Conservation (phyloP, 2,888 invertebrate genomes). For the Branchipolynoe longqiensis region DNA sequence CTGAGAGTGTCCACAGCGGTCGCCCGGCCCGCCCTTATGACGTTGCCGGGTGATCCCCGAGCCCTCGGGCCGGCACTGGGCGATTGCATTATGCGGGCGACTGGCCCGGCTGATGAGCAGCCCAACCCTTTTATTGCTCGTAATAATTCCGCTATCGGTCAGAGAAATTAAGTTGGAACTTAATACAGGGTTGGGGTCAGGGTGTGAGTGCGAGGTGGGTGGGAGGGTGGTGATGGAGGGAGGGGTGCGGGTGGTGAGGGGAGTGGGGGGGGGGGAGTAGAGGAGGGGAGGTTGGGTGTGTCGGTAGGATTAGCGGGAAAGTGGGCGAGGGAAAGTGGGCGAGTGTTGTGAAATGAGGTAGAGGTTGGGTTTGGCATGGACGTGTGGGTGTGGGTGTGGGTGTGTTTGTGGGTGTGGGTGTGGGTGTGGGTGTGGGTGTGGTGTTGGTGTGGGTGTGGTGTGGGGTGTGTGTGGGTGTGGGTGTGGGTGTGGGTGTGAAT, state of each 20-base stretch:
- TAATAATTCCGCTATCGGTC: constrained; percentile 45
- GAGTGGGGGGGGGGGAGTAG: background rate
- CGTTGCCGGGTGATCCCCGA: constrained; percentile 29
- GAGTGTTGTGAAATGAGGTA: too few species aligned
- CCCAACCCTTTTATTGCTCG: constrained; percentile 21
- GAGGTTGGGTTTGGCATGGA: too few species aligned
- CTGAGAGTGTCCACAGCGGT: background rate
- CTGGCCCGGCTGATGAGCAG: background rate
- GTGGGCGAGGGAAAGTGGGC: too few species aligned
- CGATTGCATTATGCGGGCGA: constrained; percentile 29
- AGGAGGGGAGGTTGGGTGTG: background rate
- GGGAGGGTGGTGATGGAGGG: background rate
- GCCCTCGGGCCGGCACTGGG: background rate
- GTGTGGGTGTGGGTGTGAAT: too few species aligned
- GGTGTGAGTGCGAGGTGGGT: background rate
- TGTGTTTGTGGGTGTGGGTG: too few species aligned
- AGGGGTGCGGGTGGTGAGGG: background rate
- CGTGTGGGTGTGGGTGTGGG: too few species aligned
- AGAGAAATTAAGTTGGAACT: constrained; percentile 46
- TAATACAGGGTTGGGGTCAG: constrained; percentile 28
- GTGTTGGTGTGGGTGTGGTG: too few species aligned
- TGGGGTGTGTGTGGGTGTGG: too few species aligned
- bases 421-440: too few species aligned
- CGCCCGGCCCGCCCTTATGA: background rate
- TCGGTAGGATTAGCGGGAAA: background rate